Conservation (phyloP, 2,797 vertebrate species). For the Sebastes vulpes region DNA sequence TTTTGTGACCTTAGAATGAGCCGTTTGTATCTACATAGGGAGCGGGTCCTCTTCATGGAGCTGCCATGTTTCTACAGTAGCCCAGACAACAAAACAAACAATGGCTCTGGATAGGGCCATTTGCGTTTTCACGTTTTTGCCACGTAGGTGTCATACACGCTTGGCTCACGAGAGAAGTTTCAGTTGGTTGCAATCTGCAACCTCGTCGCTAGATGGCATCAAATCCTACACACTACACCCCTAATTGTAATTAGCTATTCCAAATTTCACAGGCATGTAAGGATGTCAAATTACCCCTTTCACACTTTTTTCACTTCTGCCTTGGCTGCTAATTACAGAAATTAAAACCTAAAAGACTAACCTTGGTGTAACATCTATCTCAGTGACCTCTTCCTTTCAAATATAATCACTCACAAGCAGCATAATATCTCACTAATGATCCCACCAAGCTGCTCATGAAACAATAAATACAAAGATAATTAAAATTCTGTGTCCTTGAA, state of each 20-base stretch:
- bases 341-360: not conserved
- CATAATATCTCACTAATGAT: conserved; percentile 9
- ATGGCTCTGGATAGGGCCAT: too few species aligned
- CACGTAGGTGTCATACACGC: too few species aligned
- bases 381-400: conserved; percentile 7
- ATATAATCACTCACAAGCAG: conserved; percentile 2
- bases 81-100: too few species aligned
- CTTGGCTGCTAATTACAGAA: not conserved
- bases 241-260: not conserved
- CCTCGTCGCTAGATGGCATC: not conserved
- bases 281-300: not conserved
- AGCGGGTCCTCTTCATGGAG: too few species aligned
- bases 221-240: not conserved
- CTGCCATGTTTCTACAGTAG: too few species aligned
- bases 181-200: not conserved
- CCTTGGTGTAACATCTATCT: conserved; percentile 1
- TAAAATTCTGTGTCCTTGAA: conserved; percentile 42
- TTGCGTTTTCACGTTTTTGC: too few species aligned
- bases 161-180: not conserved
- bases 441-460: not conserved
- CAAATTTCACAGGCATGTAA: not conserved
- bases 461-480: conserved; percentile 44
- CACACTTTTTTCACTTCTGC: not conserved
- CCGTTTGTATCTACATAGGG: too few species aligned
- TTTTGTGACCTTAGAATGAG: too few species aligned